These are phyloP conservation scores for Endomychus coccineus DNA, from an alignment of 2,888 invertebrate species.

Conservation along the genomic window DNA sequence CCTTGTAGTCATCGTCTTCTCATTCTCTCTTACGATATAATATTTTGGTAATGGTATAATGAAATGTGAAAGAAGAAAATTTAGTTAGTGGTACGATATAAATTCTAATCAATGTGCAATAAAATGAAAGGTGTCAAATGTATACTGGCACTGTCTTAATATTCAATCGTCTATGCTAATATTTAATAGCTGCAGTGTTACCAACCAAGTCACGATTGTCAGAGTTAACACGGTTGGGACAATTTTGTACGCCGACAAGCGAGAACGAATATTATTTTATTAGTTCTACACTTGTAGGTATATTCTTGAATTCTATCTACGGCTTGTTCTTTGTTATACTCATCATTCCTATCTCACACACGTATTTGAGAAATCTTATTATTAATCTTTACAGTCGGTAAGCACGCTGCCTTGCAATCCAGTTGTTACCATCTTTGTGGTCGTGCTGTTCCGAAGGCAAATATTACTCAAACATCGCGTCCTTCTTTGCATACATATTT, in stretches of 20 bases:
- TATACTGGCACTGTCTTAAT: no score
- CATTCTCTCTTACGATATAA: no score
- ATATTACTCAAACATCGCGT: slow-evolving; percentile 13
- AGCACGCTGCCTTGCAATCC: slow-evolving; percentile 36
- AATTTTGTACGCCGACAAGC: slow-evolving; percentile 32
- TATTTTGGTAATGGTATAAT: no score
- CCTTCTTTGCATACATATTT: slow-evolving; percentile 24
- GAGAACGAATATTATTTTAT: slow-evolving; percentile 37
- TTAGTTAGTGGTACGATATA: no score
- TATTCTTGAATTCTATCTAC: slow-evolving; percentile 32
- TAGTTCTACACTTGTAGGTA: slow-evolving; percentile 36
- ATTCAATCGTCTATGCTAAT: no score
- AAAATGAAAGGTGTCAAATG: no score
- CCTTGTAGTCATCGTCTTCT: no score
- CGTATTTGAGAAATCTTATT: slow-evolving; percentile 40
- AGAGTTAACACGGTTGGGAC: slow-evolving; percentile 31
- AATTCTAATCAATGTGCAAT: no score
- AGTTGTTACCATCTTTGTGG: slow-evolving; percentile 33
- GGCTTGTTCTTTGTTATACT: slow-evolving; percentile 32
- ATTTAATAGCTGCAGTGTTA: slow-evolving; percentile 6
- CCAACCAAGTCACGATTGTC: slow-evolving; percentile 31
- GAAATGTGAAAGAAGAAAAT: no score
- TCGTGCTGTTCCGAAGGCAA: slow-evolving; percentile 21
- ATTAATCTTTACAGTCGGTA: slow-evolving; percentile 42
- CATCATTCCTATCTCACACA: slow-evolving; percentile 41